Conservation (phyloP, 2,113 vertebrate genomes). For the Lophotis ruficrista region DNA sequence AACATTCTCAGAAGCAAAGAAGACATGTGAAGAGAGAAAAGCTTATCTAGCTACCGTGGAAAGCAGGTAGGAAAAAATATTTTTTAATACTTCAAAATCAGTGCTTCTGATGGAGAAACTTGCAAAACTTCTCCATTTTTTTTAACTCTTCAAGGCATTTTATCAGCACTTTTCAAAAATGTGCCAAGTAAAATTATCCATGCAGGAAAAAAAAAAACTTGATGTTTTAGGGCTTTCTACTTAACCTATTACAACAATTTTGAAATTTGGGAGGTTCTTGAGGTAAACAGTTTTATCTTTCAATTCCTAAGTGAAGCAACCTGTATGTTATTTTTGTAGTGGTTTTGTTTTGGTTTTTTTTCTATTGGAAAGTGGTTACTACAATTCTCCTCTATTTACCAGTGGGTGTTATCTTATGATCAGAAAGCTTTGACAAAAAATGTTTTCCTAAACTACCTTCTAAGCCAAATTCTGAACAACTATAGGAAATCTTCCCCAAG, state of each 20-base stretch:
- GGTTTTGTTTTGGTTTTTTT: not conserved
- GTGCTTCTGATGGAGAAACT: not conserved
- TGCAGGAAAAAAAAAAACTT: not conserved
- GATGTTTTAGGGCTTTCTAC: not conserved
- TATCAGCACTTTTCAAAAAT: not conserved
- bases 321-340: not conserved
- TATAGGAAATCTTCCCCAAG: not conserved
- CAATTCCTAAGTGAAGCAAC: not conserved
- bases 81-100: not conserved
- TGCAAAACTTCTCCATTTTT: not conserved
- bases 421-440: not conserved
- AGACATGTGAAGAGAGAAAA: constrained; percentile 66
- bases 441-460: not conserved
- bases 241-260: not conserved
- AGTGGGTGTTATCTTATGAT: not conserved
- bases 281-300: not conserved
- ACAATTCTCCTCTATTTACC: not conserved
- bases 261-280: not conserved
- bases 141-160: not conserved
- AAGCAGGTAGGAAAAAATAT: constrained; percentile 78
- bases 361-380: not conserved
- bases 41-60: constrained; percentile 79
- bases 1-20: constrained; percentile 83
- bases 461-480: not conserved
- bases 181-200: not conserved